Conservation (phyloP, 2,888 invertebrate genomes). For the Gonocerus acuteangulatus region DNA sequence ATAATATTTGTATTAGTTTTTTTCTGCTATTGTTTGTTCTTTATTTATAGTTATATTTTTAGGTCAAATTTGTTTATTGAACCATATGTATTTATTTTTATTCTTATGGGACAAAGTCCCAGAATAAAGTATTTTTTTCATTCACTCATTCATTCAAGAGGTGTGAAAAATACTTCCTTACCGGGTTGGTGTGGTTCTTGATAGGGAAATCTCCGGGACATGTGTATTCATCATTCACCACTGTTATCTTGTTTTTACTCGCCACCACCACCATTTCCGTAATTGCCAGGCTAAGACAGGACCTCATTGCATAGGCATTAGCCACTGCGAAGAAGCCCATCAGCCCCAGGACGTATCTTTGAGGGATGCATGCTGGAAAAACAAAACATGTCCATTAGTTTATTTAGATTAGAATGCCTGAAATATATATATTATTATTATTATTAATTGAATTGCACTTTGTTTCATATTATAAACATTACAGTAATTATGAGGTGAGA, state of each 20-base stretch:
- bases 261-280: constrained; percentile 44
- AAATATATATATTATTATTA: neutral
- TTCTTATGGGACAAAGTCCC: too few relatives aligned
- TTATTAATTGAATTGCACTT: too few relatives aligned
- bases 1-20: too few relatives aligned
- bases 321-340: constrained; percentile 47
- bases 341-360: constrained; percentile 39
- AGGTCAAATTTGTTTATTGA: too few relatives aligned
- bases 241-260: constrained; percentile 9
- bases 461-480: too few relatives aligned
- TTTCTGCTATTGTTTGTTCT: too few relatives aligned
- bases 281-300: constrained; percentile 45
- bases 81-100: too few relatives aligned
- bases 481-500: too few relatives aligned
- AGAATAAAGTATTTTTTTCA: too few relatives aligned
- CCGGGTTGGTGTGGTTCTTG: constrained; percentile 36
- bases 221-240: constrained; percentile 45
- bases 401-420: neutral
- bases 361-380: constrained; percentile 37
- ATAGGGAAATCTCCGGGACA: constrained; percentile 45
- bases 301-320: constrained; percentile 46
- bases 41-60: too few relatives aligned
- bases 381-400: neutral
- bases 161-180: too few relatives aligned
- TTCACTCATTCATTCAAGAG: too few relatives aligned